phyloP scores from a whole-genome alignment of 64 coral and sea anemone species.

The Montipora capricornis region DNA sequence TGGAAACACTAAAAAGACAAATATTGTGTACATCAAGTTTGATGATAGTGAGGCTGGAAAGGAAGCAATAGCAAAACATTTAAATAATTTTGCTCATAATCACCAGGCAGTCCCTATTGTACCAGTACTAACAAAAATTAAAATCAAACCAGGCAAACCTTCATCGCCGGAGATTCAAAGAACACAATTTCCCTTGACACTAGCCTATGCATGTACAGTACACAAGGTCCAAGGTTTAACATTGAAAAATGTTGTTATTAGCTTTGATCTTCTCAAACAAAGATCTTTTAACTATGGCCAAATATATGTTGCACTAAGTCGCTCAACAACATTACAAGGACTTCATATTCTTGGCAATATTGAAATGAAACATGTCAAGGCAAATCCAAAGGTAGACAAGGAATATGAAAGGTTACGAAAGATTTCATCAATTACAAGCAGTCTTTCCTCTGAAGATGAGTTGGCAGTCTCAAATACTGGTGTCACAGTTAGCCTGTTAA shows the following conservation, averaged over 20 bases:
- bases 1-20: slow-evolving; percentile 43
- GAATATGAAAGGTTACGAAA: slow-evolving; percentile 82
- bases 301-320: slow-evolving; percentile 81
- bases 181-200: slow-evolving; percentile 59
- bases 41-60: slow-evolving; percentile 60
- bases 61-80: slow-evolving; percentile 21
- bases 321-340: slow-evolving; percentile 71
- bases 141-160: neutral
- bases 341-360: slow-evolving; percentile 75
- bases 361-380: slow-evolving; percentile 78
- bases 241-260: slow-evolving; percentile 65
- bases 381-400: slow-evolving; percentile 71
- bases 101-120: slow-evolving; percentile 66
- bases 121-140: slow-evolving; percentile 49
- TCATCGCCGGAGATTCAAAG: slow-evolving; percentile 8
- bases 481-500: slow-evolving; percentile 50
- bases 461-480: slow-evolving; percentile 7
- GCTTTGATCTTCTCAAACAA: slow-evolving; percentile 73
- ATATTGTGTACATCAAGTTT: no score
- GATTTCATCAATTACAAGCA: slow-evolving; percentile 63
- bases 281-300: slow-evolving; percentile 82
- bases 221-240: slow-evolving; percentile 74
- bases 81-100: slow-evolving; percentile 13
- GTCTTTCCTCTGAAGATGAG: slow-evolving; percentile 53
- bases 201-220: slow-evolving; percentile 63